Percentiles rank a stretch among this genome's conserved stretches.
Evolutionary conservation across 2,113 vertebrate species (phyloP).

Genomic region (Strix aluco): DNA sequence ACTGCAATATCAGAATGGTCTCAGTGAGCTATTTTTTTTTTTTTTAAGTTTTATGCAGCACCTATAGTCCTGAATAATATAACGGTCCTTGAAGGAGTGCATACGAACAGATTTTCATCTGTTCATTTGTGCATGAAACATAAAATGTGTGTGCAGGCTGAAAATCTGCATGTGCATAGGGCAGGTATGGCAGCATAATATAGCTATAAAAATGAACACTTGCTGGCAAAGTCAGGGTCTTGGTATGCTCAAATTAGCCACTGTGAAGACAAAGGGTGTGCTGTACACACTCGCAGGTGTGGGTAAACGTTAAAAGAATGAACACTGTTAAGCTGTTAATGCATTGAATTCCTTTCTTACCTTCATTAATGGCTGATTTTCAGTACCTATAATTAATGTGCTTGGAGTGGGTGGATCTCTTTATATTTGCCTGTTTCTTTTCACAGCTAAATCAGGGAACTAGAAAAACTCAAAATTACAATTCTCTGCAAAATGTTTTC

Average conservation of each 20-base stretch:
- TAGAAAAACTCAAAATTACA: background rate
- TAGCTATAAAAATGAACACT: background rate
- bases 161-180: background rate
- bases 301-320: background rate
- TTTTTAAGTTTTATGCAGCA: background rate
- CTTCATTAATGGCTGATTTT: background rate
- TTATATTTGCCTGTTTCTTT: background rate
- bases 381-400: constrained; percentile 9
- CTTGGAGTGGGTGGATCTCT: constrained; percentile 3
- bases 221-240: background rate
- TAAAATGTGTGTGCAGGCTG: background rate
- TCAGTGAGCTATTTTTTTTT: background rate
- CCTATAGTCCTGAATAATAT: background rate
- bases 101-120: background rate
- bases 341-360: background rate
- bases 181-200: background rate
- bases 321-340: background rate
- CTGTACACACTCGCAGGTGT: background rate
- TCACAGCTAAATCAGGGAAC: background rate
- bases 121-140: background rate
- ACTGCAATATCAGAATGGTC: background rate
- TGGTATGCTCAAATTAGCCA: background rate
- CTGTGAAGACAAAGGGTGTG: background rate
- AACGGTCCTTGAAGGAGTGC: background rate
- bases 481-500: background rate